These are phyloP conservation scores for Notothenia rossii DNA, from an alignment of 2,113 vertebrate species.

Conservation along the genomic window DNA sequence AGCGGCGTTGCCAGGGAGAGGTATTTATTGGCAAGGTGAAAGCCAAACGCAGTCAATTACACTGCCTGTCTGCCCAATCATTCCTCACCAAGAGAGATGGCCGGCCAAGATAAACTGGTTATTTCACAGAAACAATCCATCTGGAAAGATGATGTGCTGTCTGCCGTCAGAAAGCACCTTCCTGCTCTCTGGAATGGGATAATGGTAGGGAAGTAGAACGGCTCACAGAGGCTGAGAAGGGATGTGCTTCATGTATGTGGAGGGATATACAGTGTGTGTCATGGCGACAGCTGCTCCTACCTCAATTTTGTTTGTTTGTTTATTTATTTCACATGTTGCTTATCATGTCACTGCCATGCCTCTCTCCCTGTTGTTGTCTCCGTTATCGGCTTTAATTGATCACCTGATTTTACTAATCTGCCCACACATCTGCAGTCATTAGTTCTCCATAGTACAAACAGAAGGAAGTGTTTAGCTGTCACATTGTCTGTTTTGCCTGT, in stretches of 20 bases:
- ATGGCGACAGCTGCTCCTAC: slow-evolving; percentile 8
- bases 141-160: slow-evolving; percentile 72
- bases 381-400: slow-evolving; percentile 14
- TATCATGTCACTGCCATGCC: not conserved
- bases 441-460: not conserved
- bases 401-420: slow-evolving; percentile 14
- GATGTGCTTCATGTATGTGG: slow-evolving; percentile 16
- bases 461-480: not conserved
- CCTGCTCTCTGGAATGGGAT: slow-evolving; percentile 48
- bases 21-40: slow-evolving; percentile 79
- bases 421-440: slow-evolving; percentile 10
- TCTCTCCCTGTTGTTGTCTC: not conserved
- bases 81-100: slow-evolving; percentile 80
- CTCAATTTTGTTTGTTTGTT: not conserved
- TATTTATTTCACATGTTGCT: slow-evolving; percentile 26
- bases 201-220: slow-evolving; percentile 58
- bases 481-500: not conserved
- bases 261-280: not conserved
- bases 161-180: slow-evolving; percentile 53
- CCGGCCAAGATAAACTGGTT: slow-evolving; percentile 79
- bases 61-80: slow-evolving; percentile 78
- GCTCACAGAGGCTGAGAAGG: slow-evolving; percentile 32
- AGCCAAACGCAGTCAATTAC: slow-evolving; percentile 84
- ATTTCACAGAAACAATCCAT: slow-evolving; percentile 82
- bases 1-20: slow-evolving; percentile 59